Conservation (phyloP, 2,797 vertebrate species). For the Esox masquinongy region DNA sequence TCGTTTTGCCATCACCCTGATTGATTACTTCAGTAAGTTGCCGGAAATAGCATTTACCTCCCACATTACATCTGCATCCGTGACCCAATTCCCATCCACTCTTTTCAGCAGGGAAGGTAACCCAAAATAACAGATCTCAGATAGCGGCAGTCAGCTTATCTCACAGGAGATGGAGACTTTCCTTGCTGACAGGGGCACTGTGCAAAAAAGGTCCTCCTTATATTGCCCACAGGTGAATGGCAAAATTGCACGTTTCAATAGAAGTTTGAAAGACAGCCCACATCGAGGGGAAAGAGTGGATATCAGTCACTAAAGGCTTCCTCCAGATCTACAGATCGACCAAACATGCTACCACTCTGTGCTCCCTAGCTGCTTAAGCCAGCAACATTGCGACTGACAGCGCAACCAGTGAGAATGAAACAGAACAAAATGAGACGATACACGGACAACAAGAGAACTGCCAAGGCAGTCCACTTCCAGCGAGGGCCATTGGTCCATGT, state of each 20-base stretch:
- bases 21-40: too few relatives aligned
- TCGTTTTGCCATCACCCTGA: too few relatives aligned
- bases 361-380: background rate
- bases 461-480: background rate
- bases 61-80: background rate
- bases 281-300: constrained; percentile 10
- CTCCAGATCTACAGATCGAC: constrained; percentile 5
- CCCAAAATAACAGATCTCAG: constrained; percentile 6
- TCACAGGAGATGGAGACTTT: constrained; percentile 13
- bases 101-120: constrained; percentile 25
- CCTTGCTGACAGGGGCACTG: constrained; percentile 10
- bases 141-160: constrained; percentile 8
- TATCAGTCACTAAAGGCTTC: constrained; percentile 13
- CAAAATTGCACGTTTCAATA: constrained; percentile 4
- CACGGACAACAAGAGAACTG: background rate
- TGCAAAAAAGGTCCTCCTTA: background rate
- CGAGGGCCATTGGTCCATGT: background rate
- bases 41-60: background rate
- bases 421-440: too few relatives aligned
- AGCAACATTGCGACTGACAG: background rate
- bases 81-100: constrained; percentile 9
- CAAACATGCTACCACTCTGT: constrained; percentile 1
- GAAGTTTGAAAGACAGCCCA: constrained; percentile 15
- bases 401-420: background rate
- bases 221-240: too few relatives aligned